Conservation (phyloP, 2,888 invertebrate species). For the Trissoscelio sp. region DNA sequence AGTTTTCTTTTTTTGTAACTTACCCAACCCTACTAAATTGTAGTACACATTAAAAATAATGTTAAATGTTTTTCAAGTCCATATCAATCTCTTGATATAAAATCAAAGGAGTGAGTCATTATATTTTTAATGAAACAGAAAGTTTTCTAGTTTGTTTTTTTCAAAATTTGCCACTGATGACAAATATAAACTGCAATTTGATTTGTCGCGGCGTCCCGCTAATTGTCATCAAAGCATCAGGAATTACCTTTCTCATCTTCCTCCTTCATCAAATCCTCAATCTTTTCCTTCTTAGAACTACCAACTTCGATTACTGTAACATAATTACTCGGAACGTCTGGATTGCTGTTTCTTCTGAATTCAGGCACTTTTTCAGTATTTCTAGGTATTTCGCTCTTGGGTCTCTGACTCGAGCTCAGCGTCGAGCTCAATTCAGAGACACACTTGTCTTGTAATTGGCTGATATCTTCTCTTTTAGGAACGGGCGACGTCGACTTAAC, state of each 20-base stretch:
- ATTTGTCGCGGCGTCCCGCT: background rate
- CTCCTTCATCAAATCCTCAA: conserved; percentile 85
- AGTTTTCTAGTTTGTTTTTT: too few relatives aligned
- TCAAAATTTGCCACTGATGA: too few relatives aligned
- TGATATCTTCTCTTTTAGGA: conserved; percentile 80
- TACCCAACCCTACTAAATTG: too few relatives aligned
- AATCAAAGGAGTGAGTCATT: too few relatives aligned
- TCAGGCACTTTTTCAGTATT: conserved; percentile 81
- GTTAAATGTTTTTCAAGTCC: too few relatives aligned
- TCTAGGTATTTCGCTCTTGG: conserved; percentile 82
- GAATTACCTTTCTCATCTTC: conserved; percentile 82
- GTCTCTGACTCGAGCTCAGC: conserved; percentile 78
- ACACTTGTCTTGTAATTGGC: conserved; percentile 83
- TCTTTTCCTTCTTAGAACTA: conserved; percentile 81
- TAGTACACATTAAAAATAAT: too few relatives aligned
- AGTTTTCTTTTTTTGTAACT: too few relatives aligned
- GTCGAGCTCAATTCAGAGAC: conserved; percentile 82
- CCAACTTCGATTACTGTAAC: conserved; percentile 95
- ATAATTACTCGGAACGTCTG: conserved; percentile 86
- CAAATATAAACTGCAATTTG: too few relatives aligned
- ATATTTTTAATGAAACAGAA: too few relatives aligned
- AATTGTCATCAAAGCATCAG: conserved; percentile 11
- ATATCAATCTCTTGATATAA: too few relatives aligned
- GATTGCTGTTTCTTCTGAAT: conserved; percentile 83
- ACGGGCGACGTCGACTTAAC: conserved; percentile 80